A percentile compares a stretch with the other conserved stretches of the same genome.
Conservation (phyloP, 2,797 vertebrate species). For the Cossypha polioptera region DNA sequence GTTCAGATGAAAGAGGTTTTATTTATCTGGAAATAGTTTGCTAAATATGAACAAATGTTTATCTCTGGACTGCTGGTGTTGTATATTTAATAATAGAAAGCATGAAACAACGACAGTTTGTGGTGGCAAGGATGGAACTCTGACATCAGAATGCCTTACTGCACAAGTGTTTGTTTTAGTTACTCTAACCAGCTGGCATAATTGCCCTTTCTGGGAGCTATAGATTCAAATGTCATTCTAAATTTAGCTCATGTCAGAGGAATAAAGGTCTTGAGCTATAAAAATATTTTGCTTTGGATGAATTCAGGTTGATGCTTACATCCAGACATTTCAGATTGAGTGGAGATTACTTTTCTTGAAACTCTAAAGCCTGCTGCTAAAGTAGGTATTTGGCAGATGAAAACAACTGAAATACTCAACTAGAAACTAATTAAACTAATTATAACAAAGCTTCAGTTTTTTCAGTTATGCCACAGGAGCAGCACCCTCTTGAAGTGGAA, state of each 20-base stretch:
- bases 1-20: neutral
- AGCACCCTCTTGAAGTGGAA: neutral
- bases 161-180: constrained; percentile 72
- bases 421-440: constrained; percentile 21
- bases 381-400: neutral
- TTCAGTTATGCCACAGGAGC: neutral
- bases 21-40: neutral
- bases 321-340: neutral
- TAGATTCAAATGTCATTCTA: constrained; percentile 71
- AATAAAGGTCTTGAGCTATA: constrained; percentile 63
- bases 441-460: neutral
- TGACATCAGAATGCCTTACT: constrained; percentile 55
- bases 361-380: neutral
- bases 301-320: constrained; percentile 16
- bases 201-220: constrained; percentile 70
- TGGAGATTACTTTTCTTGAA: constrained; percentile 11
- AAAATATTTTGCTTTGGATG: constrained; percentile 64
- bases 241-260: constrained; percentile 63
- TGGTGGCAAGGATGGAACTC: neutral
- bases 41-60: constrained; percentile 8
- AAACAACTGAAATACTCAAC: constrained; percentile 2
- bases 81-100: constrained; percentile 51
- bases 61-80: constrained; percentile 12
- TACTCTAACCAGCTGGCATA: constrained; percentile 69
- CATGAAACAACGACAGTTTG: neutral